Conservation (phyloP, 2,888 invertebrate genomes). For the Pterobdella sp. region DNA sequence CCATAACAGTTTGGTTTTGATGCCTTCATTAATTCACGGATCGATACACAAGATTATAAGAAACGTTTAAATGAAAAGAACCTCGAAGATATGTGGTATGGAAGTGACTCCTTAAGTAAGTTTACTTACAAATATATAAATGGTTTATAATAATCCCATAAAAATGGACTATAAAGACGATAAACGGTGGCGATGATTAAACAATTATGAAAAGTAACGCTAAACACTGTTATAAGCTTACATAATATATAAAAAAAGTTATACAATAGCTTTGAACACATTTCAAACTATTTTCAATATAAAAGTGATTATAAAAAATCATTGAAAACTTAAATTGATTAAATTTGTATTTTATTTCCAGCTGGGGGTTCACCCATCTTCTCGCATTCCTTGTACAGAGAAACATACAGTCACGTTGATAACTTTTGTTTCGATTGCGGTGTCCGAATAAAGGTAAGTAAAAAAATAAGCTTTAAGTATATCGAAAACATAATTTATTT, state of each 20-base stretch:
- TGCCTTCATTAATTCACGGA: slow-evolving; percentile 73
- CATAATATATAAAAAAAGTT: too few species aligned
- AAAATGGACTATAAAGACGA: too few species aligned
- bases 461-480: not conserved
- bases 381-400: slow-evolving; percentile 63
- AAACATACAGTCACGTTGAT: slow-evolving; percentile 57
- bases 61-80: slow-evolving; percentile 58
- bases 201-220: too few species aligned
- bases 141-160: too few species aligned
- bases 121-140: slow-evolving; percentile 9
- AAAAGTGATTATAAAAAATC: too few species aligned
- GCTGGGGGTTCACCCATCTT: slow-evolving; percentile 58
- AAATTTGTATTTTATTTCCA: slow-evolving; percentile 33
- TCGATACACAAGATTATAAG: slow-evolving; percentile 74
- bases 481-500: not conserved
- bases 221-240: too few species aligned
- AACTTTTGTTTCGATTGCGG: slow-evolving; percentile 90
- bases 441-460: slow-evolving; percentile 34
- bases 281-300: too few species aligned
- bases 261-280: too few species aligned
- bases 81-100: slow-evolving; percentile 77
- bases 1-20: slow-evolving; percentile 71
- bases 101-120: slow-evolving; percentile 56
- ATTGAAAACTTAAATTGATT: not conserved
- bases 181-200: too few species aligned